Conservation (phyloP, 2,113 vertebrate genomes). For the Polyodon spathula region DNA sequence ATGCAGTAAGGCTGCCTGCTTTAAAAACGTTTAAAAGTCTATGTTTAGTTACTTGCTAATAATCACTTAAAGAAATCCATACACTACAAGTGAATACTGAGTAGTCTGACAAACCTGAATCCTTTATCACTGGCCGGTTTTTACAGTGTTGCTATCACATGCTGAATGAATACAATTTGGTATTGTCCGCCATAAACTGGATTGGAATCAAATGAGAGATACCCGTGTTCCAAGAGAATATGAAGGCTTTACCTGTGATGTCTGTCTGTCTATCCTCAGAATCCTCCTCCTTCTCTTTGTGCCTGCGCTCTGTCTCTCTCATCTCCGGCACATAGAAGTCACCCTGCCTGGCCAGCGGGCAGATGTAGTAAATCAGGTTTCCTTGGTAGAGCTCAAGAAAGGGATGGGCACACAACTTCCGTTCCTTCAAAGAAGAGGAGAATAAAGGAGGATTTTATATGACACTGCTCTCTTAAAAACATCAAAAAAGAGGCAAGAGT, state of each 20-base stretch:
- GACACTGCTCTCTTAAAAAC: too few species aligned
- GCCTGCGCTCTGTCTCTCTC: constrained; percentile 62
- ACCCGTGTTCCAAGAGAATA: not conserved
- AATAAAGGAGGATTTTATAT: constrained; percentile 10
- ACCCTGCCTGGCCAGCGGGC: constrained; percentile 78
- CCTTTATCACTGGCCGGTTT: too few species aligned
- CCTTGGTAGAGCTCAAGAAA: constrained; percentile 76
- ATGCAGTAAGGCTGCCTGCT: too few species aligned
- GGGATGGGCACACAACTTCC: constrained; percentile 82
- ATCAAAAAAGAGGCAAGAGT: too few species aligned
- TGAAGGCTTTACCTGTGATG: constrained; percentile 60
- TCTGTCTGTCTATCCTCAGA: constrained; percentile 62
- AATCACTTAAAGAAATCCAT: too few species aligned
- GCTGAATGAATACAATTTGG: too few species aligned
- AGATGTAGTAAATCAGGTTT: constrained; percentile 79
- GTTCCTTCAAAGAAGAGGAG: constrained; percentile 57
- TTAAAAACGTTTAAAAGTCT: too few species aligned
- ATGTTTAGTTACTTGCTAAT: too few species aligned
- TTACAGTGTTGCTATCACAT: too few species aligned
- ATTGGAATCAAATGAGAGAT: constrained; percentile 18
- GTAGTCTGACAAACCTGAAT: too few species aligned
- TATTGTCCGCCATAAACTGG: too few species aligned
- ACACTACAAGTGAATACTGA: too few species aligned
- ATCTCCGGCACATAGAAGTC: constrained; percentile 91
- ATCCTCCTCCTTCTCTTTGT: constrained; percentile 55